Evolutionary conservation across 2,888 invertebrate genomes (phyloP).

Genomic region (Scrobipalpa costella): DNA sequence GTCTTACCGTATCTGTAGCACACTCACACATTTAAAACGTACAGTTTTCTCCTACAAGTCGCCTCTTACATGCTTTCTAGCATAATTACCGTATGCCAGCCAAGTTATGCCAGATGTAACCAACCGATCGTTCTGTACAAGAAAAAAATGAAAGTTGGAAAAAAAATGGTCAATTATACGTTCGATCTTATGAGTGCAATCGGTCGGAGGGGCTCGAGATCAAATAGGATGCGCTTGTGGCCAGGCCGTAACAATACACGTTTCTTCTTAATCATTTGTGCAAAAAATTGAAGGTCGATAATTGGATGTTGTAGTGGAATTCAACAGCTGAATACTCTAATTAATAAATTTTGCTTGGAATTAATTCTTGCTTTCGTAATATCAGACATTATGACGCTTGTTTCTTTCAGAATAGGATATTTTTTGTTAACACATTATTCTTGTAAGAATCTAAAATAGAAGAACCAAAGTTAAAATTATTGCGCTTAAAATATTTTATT

Average conservation of each 20-base stretch:
- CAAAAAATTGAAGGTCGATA: neutral
- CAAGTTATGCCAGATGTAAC: constrained; percentile 36
- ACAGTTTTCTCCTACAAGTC: constrained; percentile 36
- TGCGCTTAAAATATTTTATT: too few species aligned
- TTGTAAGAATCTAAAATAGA: too few species aligned
- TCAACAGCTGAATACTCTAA: constrained; percentile 1
- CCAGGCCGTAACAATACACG: constrained; percentile 10
- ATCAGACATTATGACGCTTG: neutral
- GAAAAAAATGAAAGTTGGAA: constrained; percentile 38
- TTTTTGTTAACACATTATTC: too few species aligned
- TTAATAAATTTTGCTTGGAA: neutral
- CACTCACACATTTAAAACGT: constrained; percentile 31
- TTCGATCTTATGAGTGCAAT: constrained; percentile 33
- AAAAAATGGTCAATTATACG: constrained; percentile 36
- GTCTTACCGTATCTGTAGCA: constrained; percentile 31
- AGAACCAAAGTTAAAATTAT: too few species aligned
- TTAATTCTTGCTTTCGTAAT: neutral
- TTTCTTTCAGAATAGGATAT: too few species aligned
- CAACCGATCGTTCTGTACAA: constrained; percentile 31
- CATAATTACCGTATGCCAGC: constrained; percentile 37
- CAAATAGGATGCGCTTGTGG: constrained; percentile 15
- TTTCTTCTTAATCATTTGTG: neutral
- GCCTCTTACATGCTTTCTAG: constrained; percentile 39
- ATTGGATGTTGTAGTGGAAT: neutral
- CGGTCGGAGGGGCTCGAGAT: constrained; percentile 14